Conservation (phyloP, 2,888 invertebrate species). For the Timema cristinae region DNA sequence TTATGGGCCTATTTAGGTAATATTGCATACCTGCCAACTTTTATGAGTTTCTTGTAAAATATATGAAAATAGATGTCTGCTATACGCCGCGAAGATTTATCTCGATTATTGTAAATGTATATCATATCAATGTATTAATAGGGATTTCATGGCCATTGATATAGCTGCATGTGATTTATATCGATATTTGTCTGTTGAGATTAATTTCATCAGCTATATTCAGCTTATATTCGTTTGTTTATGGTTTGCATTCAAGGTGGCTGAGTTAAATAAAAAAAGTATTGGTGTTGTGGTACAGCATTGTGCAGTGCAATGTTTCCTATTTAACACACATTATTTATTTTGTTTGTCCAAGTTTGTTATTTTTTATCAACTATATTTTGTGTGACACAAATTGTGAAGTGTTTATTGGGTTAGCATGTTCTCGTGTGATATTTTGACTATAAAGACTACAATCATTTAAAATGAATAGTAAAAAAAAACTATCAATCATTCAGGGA, state of each 20-base stretch:
- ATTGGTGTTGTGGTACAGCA: neutral
- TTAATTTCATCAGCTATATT: too few species aligned
- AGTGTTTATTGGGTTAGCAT: too few species aligned
- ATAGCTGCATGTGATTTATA: neutral
- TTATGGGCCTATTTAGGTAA: too few species aligned
- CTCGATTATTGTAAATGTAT: neutral
- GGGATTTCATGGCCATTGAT: neutral
- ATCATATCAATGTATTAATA: neutral
- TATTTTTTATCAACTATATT: neutral
- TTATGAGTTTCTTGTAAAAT: constrained; percentile 3
- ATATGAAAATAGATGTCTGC: neutral
- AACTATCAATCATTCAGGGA: constrained; percentile 4
- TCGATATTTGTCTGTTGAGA: neutral
- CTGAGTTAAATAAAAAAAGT: neutral
- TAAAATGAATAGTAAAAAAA: constrained; percentile 1
- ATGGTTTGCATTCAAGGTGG: neutral
- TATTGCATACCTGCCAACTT: constrained; percentile 11
- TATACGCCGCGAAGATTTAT: neutral
- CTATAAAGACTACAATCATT: neutral
- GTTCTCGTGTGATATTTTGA: neutral
- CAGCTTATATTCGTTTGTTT: neutral
- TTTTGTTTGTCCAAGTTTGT: neutral
- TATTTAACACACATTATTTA: neutral
- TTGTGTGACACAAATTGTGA: too few species aligned
- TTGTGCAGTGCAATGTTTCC: neutral